Conservation (phyloP, 2,888 invertebrate genomes). For the Romanomermis culicivorax region DNA sequence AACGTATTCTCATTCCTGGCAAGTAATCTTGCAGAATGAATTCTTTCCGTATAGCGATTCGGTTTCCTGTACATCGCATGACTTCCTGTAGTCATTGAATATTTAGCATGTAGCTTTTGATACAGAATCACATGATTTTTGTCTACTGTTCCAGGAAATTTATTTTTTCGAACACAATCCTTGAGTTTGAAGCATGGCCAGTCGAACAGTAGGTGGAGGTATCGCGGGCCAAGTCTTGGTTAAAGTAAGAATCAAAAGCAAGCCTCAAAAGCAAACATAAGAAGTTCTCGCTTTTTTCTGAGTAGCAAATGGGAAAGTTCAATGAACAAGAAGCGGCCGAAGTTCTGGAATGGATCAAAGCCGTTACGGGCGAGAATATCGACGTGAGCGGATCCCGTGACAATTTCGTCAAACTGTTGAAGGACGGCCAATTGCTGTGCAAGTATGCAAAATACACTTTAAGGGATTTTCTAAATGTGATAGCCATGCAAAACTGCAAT, state of each 20-base stretch:
- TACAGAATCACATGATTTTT: too few species aligned
- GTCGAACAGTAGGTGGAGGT: neutral
- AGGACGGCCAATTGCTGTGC: slow-evolving; percentile 75
- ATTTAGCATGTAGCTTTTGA: too few species aligned
- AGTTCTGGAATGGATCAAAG: slow-evolving; percentile 73
- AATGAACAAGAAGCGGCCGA: slow-evolving; percentile 78
- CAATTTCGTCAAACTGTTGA: slow-evolving; percentile 69
- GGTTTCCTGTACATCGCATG: too few species aligned
- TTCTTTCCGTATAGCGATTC: too few species aligned
- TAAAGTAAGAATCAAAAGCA: neutral
- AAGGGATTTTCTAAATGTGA: neutral
- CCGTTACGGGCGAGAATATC: slow-evolving; percentile 60
- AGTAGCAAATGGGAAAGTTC: slow-evolving; percentile 85
- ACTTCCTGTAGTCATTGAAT: too few species aligned
- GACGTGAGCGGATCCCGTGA: slow-evolving; percentile 61
- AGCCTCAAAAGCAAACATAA: too few species aligned
- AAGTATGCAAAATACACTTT: slow-evolving; percentile 39
- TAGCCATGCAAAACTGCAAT: too few species aligned
- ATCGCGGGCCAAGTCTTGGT: neutral
- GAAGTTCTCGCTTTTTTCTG: too few species aligned
- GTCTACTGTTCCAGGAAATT: too few species aligned
- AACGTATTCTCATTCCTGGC: too few species aligned
- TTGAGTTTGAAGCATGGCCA: neutral
- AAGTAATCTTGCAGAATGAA: too few species aligned
- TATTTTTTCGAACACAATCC: too few species aligned